Evolutionary conservation across 2,113 vertebrate genomes (phyloP), one percentile per base, ranked within the genome.

Genomic region (Corythaeola cristata): DNA sequence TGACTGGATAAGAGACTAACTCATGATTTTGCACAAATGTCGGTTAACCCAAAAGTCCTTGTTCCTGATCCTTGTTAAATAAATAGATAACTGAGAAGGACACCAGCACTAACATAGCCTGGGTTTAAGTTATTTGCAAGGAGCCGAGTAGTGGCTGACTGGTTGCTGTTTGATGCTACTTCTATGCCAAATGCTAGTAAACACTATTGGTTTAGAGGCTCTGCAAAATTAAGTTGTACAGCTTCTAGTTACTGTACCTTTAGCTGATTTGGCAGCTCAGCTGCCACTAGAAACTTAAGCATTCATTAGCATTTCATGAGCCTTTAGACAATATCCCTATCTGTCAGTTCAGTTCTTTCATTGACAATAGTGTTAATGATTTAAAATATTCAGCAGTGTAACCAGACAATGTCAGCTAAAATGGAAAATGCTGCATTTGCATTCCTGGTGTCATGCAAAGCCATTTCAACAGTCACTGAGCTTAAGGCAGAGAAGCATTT

Each of bases 351-450:
- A 77, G 77, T 95, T 91, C 95, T 94, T 96, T 88, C 50, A 44
- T 41, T 95, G 91, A 83, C 95, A 93, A 94, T 94, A 88, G 63
- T 33, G 90, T 95, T 96, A 96, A 97, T 96, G 96, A 96, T 95
- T 94, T 97, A 95, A 97, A 97, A 95, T 97, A 96, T 94, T 97
- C 93, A 93, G 92, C 92, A 96, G 68, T 56, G 92, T 72, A 90
- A 95, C 92, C 82, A 97, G 92, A 92, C 88, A 93, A 74, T 91
- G 95, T 96, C 84, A 90, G 92, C 93, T 96, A 49, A 88, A 93
- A 89, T 0, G 3, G 79, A 84, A 80, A 97, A 92, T 56, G 91
- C 94, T 87, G 88, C 88, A 92, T 95, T 97, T 95, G 94, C 92
- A 91, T 93, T 96, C 55, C 83, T 3, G 27, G 75, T 96, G 87